These are phyloP conservation scores for Cottus gobio DNA, from an alignment of 2,113 vertebrate genomes.

Conservation along the genomic window DNA sequence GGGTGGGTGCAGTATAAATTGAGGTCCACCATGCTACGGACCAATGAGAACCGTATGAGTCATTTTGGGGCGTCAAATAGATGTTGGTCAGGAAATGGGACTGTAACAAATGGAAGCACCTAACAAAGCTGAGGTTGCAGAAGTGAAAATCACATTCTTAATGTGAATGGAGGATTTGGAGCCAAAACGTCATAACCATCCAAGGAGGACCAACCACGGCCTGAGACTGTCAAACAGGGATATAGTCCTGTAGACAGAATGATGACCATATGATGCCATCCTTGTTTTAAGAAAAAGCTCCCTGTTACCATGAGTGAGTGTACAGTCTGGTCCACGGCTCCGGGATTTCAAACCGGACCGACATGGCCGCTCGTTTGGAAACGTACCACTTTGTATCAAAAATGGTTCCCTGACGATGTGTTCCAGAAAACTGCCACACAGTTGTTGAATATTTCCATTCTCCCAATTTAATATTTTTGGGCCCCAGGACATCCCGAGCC, in stretches of 20 bases:
- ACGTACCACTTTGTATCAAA: no score
- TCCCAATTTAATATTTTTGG: no score
- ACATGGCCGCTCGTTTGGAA: no score
- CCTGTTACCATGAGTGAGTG: background rate
- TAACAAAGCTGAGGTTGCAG: background rate
- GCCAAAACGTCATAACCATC: background rate
- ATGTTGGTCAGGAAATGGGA: background rate
- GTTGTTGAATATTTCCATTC: no score
- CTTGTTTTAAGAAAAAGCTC: background rate
- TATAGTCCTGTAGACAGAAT: background rate
- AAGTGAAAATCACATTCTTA: background rate
- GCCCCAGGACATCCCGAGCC: no score
- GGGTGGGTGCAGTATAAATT: background rate
- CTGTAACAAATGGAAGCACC: background rate
- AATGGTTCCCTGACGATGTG: no score
- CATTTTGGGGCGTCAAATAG: background rate
- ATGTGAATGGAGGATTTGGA: background rate
- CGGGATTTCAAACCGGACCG: background rate
- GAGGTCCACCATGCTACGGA: background rate
- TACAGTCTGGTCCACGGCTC: background rate
- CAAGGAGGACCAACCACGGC: background rate
- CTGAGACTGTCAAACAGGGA: no score
- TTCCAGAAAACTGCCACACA: no score
- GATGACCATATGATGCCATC: background rate
- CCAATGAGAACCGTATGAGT: background rate